phyloP scores from a whole-genome alignment of 2,113 vertebrate species.

The Platysternon megacephalum region DNA sequence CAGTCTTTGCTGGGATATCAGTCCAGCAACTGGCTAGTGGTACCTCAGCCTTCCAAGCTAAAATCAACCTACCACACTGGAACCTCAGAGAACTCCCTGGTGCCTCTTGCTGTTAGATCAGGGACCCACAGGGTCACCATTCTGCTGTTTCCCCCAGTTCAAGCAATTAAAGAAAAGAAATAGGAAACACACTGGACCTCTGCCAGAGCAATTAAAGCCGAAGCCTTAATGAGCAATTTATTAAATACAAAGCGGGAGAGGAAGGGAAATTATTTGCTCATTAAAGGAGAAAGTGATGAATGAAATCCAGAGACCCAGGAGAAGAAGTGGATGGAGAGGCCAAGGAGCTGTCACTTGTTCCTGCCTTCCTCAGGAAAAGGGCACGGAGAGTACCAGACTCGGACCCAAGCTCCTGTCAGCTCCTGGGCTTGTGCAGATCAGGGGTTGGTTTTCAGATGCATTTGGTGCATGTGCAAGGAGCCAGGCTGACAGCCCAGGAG shows the following conservation, averaged over 20 bases:
- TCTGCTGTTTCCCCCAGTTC: constrained; percentile 44
- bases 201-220: constrained; percentile 6
- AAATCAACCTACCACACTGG: background rate
- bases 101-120: background rate
- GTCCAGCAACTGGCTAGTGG: background rate
- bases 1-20: background rate
- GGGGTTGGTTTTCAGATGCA: background rate
- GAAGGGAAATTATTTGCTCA: background rate
- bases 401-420: background rate
- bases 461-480: background rate
- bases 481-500: background rate
- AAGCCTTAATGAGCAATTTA: background rate
- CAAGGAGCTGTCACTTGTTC: background rate
- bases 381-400: background rate
- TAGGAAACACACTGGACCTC: constrained; percentile 36
- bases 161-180: constrained; percentile 61
- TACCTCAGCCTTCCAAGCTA: background rate
- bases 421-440: background rate
- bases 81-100: background rate
- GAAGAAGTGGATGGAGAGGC: background rate
- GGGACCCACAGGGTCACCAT: background rate
- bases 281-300: background rate
- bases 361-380: background rate
- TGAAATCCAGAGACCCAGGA: background rate
- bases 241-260: background rate